Base-by-base conservation (phyloP, 1,140 invertebrate species). In the Saxidomus purpurata region DNA sequence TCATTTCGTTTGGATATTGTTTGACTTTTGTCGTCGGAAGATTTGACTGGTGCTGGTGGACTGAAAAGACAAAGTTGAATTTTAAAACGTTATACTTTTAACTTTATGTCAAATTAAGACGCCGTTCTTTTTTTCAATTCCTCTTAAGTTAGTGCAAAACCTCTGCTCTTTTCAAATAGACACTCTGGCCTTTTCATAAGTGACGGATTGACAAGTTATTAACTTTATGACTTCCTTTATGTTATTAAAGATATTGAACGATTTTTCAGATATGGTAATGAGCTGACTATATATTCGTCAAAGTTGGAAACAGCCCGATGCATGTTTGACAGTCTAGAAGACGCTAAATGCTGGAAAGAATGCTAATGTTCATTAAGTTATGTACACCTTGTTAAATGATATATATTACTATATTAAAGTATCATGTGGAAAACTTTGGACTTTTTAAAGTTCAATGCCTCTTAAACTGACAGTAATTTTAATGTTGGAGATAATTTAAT, bases 11-110 rank as follows among this genome's bases (percentile, higher is more conserved):
- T 3, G 81, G 63, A 28, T 52, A 34, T 40, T 43, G 77, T 80
- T 55, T 69, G 34, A 31, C 36, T 63, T 49, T 34, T 67, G 81
- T 83, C 22, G 79, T 25, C 31, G 81, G 34, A 47, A 38, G 59
- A 83, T n/a, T n/a, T 15, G 81, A 22, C 28, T 83, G 61, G 19
- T 34, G 34, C n/a, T 61, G 22, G 38, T 43, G 34, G 38, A 83
- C 81, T 83, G 81, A 69, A 83, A 83, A 17, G 61, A 83, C 17
- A 69, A 6, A 83, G 40, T 34, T 6, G 19, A 28, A 63, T 28
- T 63, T 28, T 43, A 43, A 43, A 43, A 43, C 43, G 4, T 4
- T 15, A 43, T 43, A 43, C 15, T 43, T 43, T 4, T n/a, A n/a
- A n/a, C n/a, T n/a, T n/a, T n/a, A n/a, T n/a, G n/a, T n/a, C n/a